Evolutionary conservation across 2,888 invertebrate species (phyloP).

Genomic region (Hybos culiciformis): DNA sequence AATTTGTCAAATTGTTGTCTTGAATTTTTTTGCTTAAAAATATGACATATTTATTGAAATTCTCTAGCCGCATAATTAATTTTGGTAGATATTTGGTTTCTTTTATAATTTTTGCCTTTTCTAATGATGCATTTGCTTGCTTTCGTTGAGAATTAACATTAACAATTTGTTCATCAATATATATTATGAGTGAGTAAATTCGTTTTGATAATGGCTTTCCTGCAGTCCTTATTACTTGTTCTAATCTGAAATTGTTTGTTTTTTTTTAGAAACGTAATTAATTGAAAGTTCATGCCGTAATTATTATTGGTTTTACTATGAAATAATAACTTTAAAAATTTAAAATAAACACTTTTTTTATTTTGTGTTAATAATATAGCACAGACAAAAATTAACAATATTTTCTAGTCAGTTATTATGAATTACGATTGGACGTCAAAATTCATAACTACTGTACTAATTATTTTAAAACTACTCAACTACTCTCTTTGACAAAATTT

Average conservation of each 20-base stretch:
- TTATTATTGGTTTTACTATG: no score
- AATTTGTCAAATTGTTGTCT: slow-evolving; percentile 37
- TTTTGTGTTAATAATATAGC: no score
- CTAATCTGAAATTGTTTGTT: slow-evolving; percentile 36
- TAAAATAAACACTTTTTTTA: no score
- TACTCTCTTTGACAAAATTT: no score
- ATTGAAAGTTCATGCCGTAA: no score
- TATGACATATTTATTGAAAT: slow-evolving; percentile 44
- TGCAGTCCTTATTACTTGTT: slow-evolving; percentile 37
- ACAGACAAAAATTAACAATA: no score
- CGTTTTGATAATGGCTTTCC: slow-evolving; percentile 42
- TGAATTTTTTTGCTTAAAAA: slow-evolving; percentile 44
- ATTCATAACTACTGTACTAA: no score
- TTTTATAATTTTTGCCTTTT: slow-evolving; percentile 40
- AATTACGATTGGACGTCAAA: no score
- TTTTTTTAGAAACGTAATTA: no score
- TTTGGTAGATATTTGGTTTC: slow-evolving; percentile 48
- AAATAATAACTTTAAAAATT: no score
- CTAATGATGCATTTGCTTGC: slow-evolving; percentile 32
- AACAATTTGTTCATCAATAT: slow-evolving; percentile 39
- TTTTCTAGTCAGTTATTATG: no score
- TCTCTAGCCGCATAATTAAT: slow-evolving; percentile 47
- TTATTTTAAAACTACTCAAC: no score
- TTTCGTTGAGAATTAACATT: slow-evolving; percentile 18
- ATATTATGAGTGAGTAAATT: slow-evolving; percentile 41